A percentile compares a stretch with the other conserved stretches of the same genome.
Evolutionary conservation across 2,797 vertebrate species (phyloP).

Genomic region (Heliangelus exortis): DNA sequence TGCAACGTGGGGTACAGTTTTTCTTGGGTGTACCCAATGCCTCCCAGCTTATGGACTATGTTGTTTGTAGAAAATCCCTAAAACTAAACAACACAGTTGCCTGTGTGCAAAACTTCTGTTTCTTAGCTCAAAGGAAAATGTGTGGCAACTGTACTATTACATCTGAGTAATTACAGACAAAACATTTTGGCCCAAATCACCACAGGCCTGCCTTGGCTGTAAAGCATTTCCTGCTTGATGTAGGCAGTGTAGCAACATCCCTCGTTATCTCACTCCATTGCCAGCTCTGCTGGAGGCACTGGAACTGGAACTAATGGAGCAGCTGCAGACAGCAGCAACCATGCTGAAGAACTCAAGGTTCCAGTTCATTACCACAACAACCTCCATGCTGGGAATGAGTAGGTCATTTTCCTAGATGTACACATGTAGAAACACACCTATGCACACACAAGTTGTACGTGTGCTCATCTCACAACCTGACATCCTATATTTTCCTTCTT

Average conservation of each 20-base stretch:
- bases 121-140: neutral
- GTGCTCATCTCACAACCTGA: neutral
- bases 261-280: neutral
- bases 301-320: neutral
- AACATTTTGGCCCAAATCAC: neutral
- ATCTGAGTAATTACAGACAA: neutral
- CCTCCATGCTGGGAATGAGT: neutral
- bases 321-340: neutral
- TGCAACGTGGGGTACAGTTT: neutral
- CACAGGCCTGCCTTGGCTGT: neutral
- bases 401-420: neutral
- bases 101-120: neutral
- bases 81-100: neutral
- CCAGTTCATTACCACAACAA: neutral
- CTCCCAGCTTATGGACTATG: neutral
- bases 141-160: neutral
- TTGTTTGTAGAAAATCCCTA: neutral
- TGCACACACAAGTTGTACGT: neutral
- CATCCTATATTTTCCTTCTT: neutral
- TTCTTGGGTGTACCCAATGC: neutral
- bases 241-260: neutral
- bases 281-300: neutral
- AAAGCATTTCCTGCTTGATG: neutral
- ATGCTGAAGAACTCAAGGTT: neutral
- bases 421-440: fast-evolving